Evolutionary conservation across 1,140 invertebrate genomes (phyloP), one percentile per base, ranked within the genome.

Genomic region (Sitobion miscanthi): DNA sequence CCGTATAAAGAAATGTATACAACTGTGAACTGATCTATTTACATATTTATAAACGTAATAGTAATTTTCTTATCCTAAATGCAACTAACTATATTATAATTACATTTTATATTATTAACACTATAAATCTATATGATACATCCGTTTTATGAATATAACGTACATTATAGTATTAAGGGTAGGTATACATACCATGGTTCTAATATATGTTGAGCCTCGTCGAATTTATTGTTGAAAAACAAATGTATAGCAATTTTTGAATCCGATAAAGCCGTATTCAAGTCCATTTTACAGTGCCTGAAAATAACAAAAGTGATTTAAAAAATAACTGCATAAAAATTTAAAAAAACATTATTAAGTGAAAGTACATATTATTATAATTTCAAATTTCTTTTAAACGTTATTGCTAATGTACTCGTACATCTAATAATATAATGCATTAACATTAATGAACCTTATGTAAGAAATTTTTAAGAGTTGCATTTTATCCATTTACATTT

Each of bases 221-320:
- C 95, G 94, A 98, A 98, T 94, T 97, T 96, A 95, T 99, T 99
- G 95, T 98, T 98, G 94, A 99, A 97, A 95, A 99, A 99, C 94
- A 97, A 96, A 95, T 97, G 96, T 25, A 98, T 96, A 4, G 98
- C 94, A 7, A 94, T 93, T 88, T 94, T 94, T 4, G 94, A 94
- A 83, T 94, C 94, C 21, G 88, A 52, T 62, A 94, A 86, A 69
- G 94, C 94, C 1, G 94, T 94, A 25, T 94, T 93, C 89, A 94
- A 83, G 69, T 94, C 94, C 94, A 94, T 94, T 35, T 94, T 93
- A 83, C 92, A 94, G n/a, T 94, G 93, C 83, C 94, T 94, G 57
- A 11, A 93, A 94, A 49, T 20, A n/a, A 87, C n/a, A 20, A 52
- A 49, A 85, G 0, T 77, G n/a, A 17, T 77, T n/a, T 77, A 20